These are phyloP conservation scores for Lepetodrilus schrolli DNA, from an alignment of 2,888 invertebrate genomes.

Conservation along the genomic window DNA sequence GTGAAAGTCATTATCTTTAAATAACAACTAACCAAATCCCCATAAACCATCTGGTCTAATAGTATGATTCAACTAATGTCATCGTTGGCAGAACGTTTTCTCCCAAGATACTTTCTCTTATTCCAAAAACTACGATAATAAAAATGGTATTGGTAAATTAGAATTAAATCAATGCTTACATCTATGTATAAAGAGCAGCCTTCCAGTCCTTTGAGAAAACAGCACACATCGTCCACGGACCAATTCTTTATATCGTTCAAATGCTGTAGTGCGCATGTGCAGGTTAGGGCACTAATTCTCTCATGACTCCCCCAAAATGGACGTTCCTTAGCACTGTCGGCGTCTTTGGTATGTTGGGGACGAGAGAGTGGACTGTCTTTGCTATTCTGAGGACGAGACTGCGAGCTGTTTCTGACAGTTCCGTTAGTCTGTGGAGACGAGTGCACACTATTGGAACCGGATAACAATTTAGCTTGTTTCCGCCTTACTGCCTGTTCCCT, in stretches of 20 bases:
- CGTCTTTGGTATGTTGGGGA: neutral
- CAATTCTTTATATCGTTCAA: slow-evolving; percentile 34
- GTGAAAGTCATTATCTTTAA: too few relatives aligned
- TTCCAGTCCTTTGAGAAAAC: slow-evolving; percentile 34
- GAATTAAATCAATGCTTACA: too few relatives aligned
- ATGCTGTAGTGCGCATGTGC: slow-evolving; percentile 31
- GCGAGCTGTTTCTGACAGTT: neutral
- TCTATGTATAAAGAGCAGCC: slow-evolving; percentile 36
- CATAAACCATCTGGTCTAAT: too few relatives aligned
- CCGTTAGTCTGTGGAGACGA: neutral
- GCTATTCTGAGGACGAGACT: neutral
- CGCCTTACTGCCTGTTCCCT: neutral
- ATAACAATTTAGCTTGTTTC: slow-evolving; percentile 5
- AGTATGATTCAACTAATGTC: too few relatives aligned
- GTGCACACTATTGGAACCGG: neutral
- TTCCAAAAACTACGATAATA: too few relatives aligned
- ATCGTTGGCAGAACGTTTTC: too few relatives aligned
- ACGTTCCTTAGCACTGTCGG: neutral
- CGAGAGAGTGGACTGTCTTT: too few relatives aligned
- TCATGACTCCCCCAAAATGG: neutral
- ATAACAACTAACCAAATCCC: too few relatives aligned
- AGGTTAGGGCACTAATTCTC: neutral
- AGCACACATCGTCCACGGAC: slow-evolving; percentile 34
- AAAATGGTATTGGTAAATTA: too few relatives aligned
- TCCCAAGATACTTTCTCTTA: too few relatives aligned